Base-by-base conservation (phyloP, 2,797 vertebrate genomes). In the Nothura maculosa region DNA sequence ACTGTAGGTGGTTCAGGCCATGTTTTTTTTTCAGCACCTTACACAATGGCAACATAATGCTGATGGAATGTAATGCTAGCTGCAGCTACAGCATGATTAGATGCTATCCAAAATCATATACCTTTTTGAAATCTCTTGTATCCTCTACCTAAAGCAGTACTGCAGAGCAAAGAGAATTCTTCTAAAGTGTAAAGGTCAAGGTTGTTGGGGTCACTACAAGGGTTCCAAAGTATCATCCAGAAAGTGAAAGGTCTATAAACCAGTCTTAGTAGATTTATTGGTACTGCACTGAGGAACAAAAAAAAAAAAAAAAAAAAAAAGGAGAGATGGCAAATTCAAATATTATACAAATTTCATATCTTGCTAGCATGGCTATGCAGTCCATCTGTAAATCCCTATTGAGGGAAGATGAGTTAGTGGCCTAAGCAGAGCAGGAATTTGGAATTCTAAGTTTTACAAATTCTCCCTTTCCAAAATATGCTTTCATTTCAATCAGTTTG, bases 391-490 rank as follows among this genome's bases (percentile, higher is more conserved):
- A 78, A 27, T 47, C 38, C 30, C 6, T 80, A 1, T 89, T 83
- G 80, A 72, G 10, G 60, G 45, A 87, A 81, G 62, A 92, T n/a
- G 19, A 67, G 72, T 85, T 50, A 81, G 88, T 86, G 72, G 50
- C 87, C 10, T 32, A 32, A 78, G 36, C 40, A 87, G 78, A 90
- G 36, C 4, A 90, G 27, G 42, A 95, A 85, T 90, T 87, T 93
- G 73, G 66, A 95, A 94, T 87, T 89, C 78, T 72, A 82, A 88
- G 60, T 82, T 89, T 91, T 93, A 36, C 3, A 69, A 60, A 94
- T 90, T 92, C 66, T 86, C 82, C 55, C 66, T 76, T 75, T 92
- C 55, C 8, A 55, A 95, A 87, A 89, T 87, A 81, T 90, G 86
- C 87, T 94, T 94, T 93, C 62, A 78, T 92, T 96, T 94, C 76